These are phyloP conservation scores for Mechanitis messenoides DNA, from an alignment of 2,888 invertebrate genomes.

Conservation along the genomic window DNA sequence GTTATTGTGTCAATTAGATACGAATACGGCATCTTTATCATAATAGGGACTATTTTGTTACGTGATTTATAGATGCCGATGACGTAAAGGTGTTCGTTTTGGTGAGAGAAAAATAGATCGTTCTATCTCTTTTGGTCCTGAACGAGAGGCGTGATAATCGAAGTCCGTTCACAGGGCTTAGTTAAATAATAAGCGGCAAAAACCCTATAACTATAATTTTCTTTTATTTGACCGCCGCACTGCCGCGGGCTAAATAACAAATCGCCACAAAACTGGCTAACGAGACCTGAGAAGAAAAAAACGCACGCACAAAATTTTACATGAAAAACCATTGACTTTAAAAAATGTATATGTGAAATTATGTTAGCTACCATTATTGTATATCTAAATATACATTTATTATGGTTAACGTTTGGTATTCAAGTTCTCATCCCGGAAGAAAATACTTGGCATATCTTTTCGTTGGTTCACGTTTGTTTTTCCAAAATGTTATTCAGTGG, in stretches of 20 bases:
- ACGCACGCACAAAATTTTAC: conserved; percentile 55
- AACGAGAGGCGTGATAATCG: conserved; percentile 56
- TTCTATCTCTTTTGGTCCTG: conserved; percentile 18
- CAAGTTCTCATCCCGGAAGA: no score
- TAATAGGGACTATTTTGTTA: conserved; percentile 59
- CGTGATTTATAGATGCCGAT: conserved; percentile 35
- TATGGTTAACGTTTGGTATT: no score
- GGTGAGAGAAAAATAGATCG: conserved; percentile 21
- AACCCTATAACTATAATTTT: conserved; percentile 70
- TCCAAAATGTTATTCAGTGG: background rate
- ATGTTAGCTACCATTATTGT: background rate
- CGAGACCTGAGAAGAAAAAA: conserved; percentile 52
- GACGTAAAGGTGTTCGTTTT: conserved; percentile 25
- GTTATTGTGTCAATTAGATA: conserved; percentile 71
- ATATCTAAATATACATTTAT: background rate
- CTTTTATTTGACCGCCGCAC: conserved; percentile 64
- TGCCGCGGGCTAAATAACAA: conserved; percentile 50
- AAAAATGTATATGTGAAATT: conserved; percentile 26
- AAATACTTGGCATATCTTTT: background rate
- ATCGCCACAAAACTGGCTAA: conserved; percentile 61
- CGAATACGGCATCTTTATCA: conserved; percentile 59
- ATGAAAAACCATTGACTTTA: conserved; percentile 36
- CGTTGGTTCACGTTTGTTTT: no score
- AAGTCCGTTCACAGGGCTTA: conserved; percentile 63
- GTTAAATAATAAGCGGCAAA: conserved; percentile 71